These are phyloP conservation scores for Hippoglossus hippoglossus DNA, from an alignment of 2,797 vertebrate species.

Conservation along the genomic window DNA sequence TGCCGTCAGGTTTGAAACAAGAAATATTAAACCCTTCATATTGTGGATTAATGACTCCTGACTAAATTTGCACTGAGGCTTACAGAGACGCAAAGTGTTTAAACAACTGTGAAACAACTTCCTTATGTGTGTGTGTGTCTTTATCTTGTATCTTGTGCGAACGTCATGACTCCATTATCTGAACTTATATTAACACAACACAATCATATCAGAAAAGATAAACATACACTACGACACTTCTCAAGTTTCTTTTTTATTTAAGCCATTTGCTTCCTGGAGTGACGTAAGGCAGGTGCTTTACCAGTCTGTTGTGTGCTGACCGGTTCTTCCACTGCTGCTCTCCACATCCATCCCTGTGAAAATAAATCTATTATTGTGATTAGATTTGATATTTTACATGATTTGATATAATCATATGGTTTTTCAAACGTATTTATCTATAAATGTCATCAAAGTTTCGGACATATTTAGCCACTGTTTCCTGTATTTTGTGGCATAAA, in stretches of 20 bases:
- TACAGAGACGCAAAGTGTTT: too few species aligned
- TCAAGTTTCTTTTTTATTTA: neutral
- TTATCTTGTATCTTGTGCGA: too few species aligned
- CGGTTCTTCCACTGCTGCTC: conserved; percentile 25
- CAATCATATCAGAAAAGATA: neutral
- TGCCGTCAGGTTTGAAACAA: too few species aligned
- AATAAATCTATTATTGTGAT: neutral
- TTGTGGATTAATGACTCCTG: too few species aligned
- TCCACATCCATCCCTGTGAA: conserved; percentile 67
- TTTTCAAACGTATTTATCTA: neutral
- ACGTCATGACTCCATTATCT: too few species aligned
- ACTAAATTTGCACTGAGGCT: too few species aligned
- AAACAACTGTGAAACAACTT: too few species aligned
- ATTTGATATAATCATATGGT: neutral
- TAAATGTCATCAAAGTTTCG: neutral
- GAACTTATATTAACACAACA: too few species aligned
- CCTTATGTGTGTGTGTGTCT: too few species aligned
- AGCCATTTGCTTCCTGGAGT: neutral
- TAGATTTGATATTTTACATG: neutral
- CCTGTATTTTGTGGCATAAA: neutral
- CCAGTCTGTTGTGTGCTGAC: conserved; percentile 22
- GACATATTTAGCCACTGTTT: neutral
- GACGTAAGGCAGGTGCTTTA: conserved; percentile 28
- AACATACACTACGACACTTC: neutral
- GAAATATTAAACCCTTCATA: too few species aligned